A percentile compares a stretch with the other conserved stretches of the same genome.
Evolutionary conservation across 2,797 vertebrate species (phyloP).

Genomic region (Poeciliopsis turneri): DNA sequence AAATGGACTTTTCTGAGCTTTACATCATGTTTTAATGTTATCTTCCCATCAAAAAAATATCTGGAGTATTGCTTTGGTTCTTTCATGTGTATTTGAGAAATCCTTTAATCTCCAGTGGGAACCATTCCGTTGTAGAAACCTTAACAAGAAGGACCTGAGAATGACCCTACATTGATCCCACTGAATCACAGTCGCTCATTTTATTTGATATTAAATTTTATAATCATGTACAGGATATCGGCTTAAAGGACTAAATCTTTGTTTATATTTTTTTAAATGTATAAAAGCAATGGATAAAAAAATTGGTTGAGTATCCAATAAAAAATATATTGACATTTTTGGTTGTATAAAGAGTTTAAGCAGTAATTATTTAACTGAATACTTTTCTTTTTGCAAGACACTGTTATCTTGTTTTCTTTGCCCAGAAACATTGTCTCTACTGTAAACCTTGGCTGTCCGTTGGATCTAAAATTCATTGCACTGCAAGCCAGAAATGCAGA

Average conservation of each 20-base stretch:
- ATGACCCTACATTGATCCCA: background rate
- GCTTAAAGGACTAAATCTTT: background rate
- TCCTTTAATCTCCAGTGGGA: no score
- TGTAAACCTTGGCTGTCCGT: conserved; percentile 91
- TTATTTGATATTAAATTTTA: background rate
- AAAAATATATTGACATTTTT: background rate
- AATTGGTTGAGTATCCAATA: background rate
- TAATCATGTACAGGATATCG: background rate
- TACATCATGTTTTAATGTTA: no score
- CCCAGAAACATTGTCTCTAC: conserved; percentile 95
- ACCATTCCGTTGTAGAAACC: no score
- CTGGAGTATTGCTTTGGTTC: no score
- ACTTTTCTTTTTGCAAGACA: background rate
- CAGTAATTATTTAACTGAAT: background rate
- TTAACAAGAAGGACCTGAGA: background rate
- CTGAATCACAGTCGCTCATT: background rate
- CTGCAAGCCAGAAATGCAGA: conserved; percentile 95
- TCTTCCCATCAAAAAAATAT: no score
- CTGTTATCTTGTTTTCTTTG: background rate
- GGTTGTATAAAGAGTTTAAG: background rate
- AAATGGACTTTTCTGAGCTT: no score
- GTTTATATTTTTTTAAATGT: background rate
- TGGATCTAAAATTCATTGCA: conserved; percentile 95
- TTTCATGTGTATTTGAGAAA: no score
- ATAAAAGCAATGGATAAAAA: background rate